These are phyloP conservation scores for Bos taurus DNA, from an alignment of 2,113 vertebrate genomes.

Conservation along the genomic window DNA sequence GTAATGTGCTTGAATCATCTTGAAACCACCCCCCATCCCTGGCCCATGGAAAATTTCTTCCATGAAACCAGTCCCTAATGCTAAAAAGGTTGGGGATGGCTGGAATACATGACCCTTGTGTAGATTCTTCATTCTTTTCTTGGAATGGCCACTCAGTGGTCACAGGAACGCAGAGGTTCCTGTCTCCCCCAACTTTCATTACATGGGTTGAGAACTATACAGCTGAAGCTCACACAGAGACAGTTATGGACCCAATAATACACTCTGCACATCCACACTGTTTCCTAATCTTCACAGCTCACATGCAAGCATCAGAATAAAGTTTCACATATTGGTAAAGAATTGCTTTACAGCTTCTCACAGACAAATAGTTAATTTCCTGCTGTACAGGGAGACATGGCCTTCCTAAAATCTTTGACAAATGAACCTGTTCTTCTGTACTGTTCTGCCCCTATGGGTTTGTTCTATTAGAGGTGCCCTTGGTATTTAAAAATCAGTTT, in stretches of 20 bases:
- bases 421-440: background rate
- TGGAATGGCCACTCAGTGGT: background rate
- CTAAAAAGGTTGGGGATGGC: background rate
- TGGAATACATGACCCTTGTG: background rate
- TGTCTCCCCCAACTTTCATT: background rate
- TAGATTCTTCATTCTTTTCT: background rate
- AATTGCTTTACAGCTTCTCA: background rate
- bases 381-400: background rate
- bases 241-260: background rate
- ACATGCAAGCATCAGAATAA: background rate
- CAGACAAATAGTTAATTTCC: background rate
- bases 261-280: background rate
- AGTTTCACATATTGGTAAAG: background rate
- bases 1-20: background rate
- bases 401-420: slow-evolving; percentile 5
- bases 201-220: background rate
- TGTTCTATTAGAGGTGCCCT: slow-evolving; percentile 39
- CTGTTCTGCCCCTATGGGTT: background rate
- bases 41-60: background rate
- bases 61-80: background rate
- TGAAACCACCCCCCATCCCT: background rate
- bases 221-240: background rate
- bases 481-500: slow-evolving; percentile 9
- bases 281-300: background rate
- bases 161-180: background rate